phyloP scores from a whole-genome alignment of 2,113 vertebrate species.

The Phycodurus eques region DNA sequence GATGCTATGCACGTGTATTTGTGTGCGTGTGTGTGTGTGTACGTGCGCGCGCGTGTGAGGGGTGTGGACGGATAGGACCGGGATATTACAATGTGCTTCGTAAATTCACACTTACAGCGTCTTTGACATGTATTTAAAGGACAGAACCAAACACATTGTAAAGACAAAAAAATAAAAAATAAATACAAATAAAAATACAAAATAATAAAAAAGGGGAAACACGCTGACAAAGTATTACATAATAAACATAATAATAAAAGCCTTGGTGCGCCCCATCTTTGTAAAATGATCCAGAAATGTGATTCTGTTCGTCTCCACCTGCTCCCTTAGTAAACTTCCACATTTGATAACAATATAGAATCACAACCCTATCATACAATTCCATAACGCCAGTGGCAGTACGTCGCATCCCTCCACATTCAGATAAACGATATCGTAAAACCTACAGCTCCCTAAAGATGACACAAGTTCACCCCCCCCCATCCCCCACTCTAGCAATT shows the following conservation, averaged over 20 bases:
- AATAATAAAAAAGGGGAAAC: not conserved
- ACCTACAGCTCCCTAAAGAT: not conserved
- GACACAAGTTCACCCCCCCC: not conserved
- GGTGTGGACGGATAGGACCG: conserved; percentile 37
- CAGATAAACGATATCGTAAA: not conserved
- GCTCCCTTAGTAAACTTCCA: conserved; percentile 31
- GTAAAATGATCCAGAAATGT: conserved; percentile 2
- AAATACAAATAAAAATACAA: not conserved
- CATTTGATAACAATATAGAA: conserved; percentile 49
- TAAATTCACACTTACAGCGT: conserved; percentile 50
- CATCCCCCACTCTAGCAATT: too few relatives aligned
- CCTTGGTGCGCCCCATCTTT: too few relatives aligned
- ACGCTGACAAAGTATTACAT: not conserved
- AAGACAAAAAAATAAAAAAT: not conserved
- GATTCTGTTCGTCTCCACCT: conserved; percentile 31
- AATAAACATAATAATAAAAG: not conserved
- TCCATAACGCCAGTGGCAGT: not conserved
- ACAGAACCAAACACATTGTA: conserved; percentile 29
- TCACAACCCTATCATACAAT: conserved; percentile 1
- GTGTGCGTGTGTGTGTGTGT: conserved; percentile 12
- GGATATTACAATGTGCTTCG: conserved; percentile 47
- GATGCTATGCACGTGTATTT: conserved; percentile 13
- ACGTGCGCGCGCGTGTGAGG: conserved; percentile 7
- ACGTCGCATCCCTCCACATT: conserved; percentile 26
- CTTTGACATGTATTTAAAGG: conserved; percentile 59